Base-by-base conservation (phyloP, 2,797 vertebrate species). In the Streptopelia turtur region DNA sequence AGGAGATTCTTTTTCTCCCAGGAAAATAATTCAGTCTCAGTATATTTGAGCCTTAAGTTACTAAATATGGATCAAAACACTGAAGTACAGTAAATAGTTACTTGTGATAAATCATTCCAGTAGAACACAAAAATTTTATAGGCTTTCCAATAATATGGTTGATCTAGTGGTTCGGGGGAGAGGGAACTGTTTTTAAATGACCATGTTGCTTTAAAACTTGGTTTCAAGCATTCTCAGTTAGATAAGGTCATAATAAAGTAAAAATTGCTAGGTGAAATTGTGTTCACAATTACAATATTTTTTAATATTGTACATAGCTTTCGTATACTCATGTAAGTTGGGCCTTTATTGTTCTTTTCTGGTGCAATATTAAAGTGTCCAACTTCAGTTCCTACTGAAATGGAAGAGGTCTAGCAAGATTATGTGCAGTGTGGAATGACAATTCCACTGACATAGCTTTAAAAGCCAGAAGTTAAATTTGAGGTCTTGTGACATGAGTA, bases 51-150 rank as follows among this genome's bases (percentile, higher is more conserved):
- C 59, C 37, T 92, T 13, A 28, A 49, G 71, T 89, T 84, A 53
- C 52, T 89, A 92, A 82, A 79, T 75, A 85, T 47, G 56, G 56
- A 92, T 87, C 89, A 95, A 87, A 93, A 41, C 64, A 83, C 14
- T 70, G 49, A 87, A 76, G 60, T 50, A 47, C 47, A 59, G 33
- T 31, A 24, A 74, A 22, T 50, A 80, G 81, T 66, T 68, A 82
- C 66, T 84, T 77, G 56, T 57, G 41, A 83, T 83, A 90, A 87
- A 95, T 83, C 70, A 79, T 64, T 75, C 65, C 30, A 77, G 39
- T 53, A 23, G 20, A 43, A 90, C 76, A 60, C 24, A 50, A 63
- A 77, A 37, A 43, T 35, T 70, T 45, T 72, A 64, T 45, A 74
- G 61, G 25, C 27, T 27, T 50, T 47, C 16, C 25, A 82, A 79